Conservation (phyloP, 2,797 vertebrate species). For the Sardinella longiceps region DNA sequence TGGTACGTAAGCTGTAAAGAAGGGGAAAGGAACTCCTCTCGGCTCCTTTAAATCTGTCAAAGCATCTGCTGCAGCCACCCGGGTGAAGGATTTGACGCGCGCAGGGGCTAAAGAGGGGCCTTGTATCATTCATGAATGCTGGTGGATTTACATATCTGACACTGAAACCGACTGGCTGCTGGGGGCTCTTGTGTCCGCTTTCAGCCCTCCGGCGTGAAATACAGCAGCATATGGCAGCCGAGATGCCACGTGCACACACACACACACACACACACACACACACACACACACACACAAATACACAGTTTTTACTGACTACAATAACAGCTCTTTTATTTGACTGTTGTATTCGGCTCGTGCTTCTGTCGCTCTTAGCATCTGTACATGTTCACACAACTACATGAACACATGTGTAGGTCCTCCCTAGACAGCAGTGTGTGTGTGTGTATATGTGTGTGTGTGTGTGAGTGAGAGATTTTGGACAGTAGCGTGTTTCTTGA, state of each 20-base stretch:
- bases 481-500: background rate
- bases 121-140: conserved; percentile 75
- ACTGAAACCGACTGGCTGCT: conserved; percentile 62
- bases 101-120: conserved; percentile 69
- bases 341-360: background rate
- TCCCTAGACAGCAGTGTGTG: background rate
- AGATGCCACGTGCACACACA: conserved; percentile 47
- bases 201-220: conserved; percentile 62
- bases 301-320: background rate
- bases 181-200: conserved; percentile 67
- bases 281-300: conserved; percentile 10
- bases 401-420: background rate
- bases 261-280: conserved; percentile 24
- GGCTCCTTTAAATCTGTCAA: conserved; percentile 75
- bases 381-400: background rate
- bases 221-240: conserved; percentile 65
- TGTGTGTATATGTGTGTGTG: background rate
- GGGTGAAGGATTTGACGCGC: conserved; percentile 75
- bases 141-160: conserved; percentile 79
- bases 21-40: conserved; percentile 65
- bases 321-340: conserved; percentile 9
- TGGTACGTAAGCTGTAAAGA: conserved; percentile 50
- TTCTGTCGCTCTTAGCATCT: background rate
- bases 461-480: background rate
- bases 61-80: conserved; percentile 79